Percentiles rank a stretch among this genome's conserved stretches.
These are phyloP conservation scores for Lacerta bilineata DNA, from an alignment of 2,797 vertebrate species.

Conservation along the genomic window DNA sequence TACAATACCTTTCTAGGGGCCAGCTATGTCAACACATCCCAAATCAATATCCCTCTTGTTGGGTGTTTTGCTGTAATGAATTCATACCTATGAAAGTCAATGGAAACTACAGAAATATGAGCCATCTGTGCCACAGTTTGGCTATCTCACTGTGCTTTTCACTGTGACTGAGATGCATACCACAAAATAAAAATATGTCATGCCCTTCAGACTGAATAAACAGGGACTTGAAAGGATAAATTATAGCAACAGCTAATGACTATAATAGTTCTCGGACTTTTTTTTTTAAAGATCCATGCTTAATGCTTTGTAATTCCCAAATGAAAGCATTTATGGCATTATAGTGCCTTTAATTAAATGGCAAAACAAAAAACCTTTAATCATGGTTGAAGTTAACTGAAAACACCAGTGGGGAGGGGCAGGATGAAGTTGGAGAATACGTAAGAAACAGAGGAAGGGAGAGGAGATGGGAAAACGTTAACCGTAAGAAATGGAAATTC, in stretches of 20 bases:
- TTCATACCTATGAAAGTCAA: slow-evolving; percentile 22
- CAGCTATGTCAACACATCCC: not conserved
- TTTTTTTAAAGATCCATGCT: slow-evolving; percentile 16
- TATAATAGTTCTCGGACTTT: slow-evolving; percentile 52
- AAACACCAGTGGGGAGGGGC: not conserved
- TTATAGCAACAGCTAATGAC: slow-evolving; percentile 52
- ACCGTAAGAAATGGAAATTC: no score
- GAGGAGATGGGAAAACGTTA: no score
- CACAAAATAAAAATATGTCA: slow-evolving; percentile 27
- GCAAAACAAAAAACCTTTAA: slow-evolving; percentile 58
- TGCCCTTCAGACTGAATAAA: slow-evolving; percentile 48
- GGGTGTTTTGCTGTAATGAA: not conserved
- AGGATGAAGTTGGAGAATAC: not conserved
- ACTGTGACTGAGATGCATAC: slow-evolving; percentile 33
- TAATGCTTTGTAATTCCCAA: slow-evolving; percentile 51
- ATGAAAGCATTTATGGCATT: slow-evolving; percentile 52
- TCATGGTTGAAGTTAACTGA: slow-evolving; percentile 13
- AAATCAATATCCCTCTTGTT: slow-evolving; percentile 5
- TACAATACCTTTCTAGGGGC: not conserved
- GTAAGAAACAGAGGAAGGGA: not conserved
- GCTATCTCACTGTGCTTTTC: not conserved
- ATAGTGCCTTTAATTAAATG: slow-evolving; percentile 52
- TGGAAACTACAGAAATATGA: slow-evolving; percentile 20
- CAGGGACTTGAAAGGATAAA: slow-evolving; percentile 52
- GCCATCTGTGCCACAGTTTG: slow-evolving; percentile 23